These are phyloP conservation scores for Actinopyga echinites DNA, from an alignment of 53 echinoderm and acorn worm genomes.

Conservation along the genomic window DNA sequence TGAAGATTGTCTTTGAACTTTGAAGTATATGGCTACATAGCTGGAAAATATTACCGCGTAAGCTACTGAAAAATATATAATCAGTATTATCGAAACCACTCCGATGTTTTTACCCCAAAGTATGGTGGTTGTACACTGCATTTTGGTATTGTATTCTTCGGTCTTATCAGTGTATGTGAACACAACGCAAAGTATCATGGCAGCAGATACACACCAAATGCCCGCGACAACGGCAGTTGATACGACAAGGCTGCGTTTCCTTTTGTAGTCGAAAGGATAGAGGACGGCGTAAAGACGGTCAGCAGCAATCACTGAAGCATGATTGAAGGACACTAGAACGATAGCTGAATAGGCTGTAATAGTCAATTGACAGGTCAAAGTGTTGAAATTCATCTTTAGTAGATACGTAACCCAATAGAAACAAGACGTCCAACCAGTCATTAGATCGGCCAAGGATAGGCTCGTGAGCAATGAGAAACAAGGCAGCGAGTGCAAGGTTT, in stretches of 20 bases:
- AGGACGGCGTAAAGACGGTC: conserved; percentile 5
- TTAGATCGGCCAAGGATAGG: not conserved
- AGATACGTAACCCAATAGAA: conserved; percentile 1
- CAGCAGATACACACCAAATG: not conserved
- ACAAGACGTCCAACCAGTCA: not conserved
- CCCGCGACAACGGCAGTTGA: not conserved
- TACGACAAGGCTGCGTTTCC: not conserved
- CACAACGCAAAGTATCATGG: not conserved
- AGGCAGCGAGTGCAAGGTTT: not conserved
- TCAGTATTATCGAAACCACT: not conserved
- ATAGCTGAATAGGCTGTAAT: not conserved
- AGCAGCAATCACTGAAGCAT: not conserved
- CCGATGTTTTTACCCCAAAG: not conserved
- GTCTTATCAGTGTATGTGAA: not conserved
- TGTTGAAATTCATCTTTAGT: no score
- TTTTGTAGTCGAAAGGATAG: not conserved
- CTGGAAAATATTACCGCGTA: not conserved
- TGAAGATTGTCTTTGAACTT: not conserved
- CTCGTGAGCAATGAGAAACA: not conserved
- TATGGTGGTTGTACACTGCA: not conserved
- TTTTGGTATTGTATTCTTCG: no score
- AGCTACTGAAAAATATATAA: not conserved
- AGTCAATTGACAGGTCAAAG: not conserved
- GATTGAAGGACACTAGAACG: not conserved
- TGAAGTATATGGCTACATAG: not conserved